Evolutionary conservation across 2,113 vertebrate species (phyloP).

Genomic region (Stomatorhinus ivindoensis): DNA sequence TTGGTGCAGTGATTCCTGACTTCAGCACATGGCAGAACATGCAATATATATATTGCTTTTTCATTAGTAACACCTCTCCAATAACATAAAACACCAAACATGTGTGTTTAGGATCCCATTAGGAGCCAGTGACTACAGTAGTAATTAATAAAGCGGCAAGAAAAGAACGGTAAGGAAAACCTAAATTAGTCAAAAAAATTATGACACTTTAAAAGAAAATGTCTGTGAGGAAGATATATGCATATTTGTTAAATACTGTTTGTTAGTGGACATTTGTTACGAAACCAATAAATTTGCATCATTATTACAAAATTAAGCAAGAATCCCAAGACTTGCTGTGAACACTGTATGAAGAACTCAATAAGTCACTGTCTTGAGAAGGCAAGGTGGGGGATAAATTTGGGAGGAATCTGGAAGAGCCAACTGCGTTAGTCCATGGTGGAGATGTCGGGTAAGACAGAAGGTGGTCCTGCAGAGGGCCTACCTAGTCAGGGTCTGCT

Average conservation of each 20-base stretch:
- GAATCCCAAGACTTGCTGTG: not conserved
- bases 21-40: not conserved
- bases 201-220: not conserved
- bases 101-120: not conserved
- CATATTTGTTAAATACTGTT: not conserved
- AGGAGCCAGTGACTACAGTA: not conserved
- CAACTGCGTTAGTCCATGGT: not conserved
- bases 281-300: not conserved
- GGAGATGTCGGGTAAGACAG: not conserved
- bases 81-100: not conserved
- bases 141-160: not conserved
- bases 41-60: no score
- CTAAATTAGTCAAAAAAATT: not conserved
- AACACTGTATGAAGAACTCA: not conserved
- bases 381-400: not conserved
- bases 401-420: not conserved
- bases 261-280: not conserved
- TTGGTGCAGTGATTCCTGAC: not conserved
- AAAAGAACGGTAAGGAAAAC: not conserved
- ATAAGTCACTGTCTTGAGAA: not conserved
- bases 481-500: conserved; percentile 71
- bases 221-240: not conserved
- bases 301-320: not conserved
- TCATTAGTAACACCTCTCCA: not conserved
- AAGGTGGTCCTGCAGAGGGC: not conserved